phyloP scores from a whole-genome alignment of 2,888 invertebrate genomes.

The Rosalia funebris region DNA sequence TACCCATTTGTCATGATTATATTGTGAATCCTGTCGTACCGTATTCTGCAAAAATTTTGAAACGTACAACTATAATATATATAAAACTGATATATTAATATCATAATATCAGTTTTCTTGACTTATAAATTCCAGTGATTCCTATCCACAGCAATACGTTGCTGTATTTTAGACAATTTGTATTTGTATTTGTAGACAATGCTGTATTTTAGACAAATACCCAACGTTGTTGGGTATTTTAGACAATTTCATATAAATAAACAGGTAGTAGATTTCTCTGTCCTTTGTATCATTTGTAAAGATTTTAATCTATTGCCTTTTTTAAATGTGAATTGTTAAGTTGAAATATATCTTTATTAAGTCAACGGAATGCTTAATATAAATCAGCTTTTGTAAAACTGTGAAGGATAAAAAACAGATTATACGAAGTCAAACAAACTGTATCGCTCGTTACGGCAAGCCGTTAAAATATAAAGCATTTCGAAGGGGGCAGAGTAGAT shows the following conservation, averaged over 20 bases:
- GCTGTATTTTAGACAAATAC: too few species aligned
- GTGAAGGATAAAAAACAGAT: constrained; percentile 52
- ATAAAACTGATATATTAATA: too few species aligned
- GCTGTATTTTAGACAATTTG: too few species aligned
- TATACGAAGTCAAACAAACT: constrained; percentile 54
- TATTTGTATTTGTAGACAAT: too few species aligned
- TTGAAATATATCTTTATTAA: constrained; percentile 51
- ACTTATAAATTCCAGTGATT: not conserved
- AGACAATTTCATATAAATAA: constrained; percentile 10
- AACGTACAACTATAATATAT: constrained; percentile 31
- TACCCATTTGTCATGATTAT: constrained; percentile 48
- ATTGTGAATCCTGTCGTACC: constrained; percentile 33
- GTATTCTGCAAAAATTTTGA: constrained; percentile 34
- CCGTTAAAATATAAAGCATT: too few species aligned
- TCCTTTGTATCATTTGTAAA: not conserved
- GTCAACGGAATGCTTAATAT: constrained; percentile 41
- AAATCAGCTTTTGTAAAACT: constrained; percentile 42
- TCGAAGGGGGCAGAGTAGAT: too few species aligned
- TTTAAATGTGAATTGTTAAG: constrained; percentile 15
- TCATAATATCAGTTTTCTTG: too few species aligned
- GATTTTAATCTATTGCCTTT: constrained; percentile 30
- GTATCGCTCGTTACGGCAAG: too few species aligned
- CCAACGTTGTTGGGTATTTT: too few species aligned
- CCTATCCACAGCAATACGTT: too few species aligned
- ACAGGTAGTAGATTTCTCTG: constrained; percentile 3